A percentile compares a stretch with the other conserved stretches of the same genome.
phyloP scores from a whole-genome alignment of 1,140 invertebrate genomes.

The Drosophila eugracilis region DNA sequence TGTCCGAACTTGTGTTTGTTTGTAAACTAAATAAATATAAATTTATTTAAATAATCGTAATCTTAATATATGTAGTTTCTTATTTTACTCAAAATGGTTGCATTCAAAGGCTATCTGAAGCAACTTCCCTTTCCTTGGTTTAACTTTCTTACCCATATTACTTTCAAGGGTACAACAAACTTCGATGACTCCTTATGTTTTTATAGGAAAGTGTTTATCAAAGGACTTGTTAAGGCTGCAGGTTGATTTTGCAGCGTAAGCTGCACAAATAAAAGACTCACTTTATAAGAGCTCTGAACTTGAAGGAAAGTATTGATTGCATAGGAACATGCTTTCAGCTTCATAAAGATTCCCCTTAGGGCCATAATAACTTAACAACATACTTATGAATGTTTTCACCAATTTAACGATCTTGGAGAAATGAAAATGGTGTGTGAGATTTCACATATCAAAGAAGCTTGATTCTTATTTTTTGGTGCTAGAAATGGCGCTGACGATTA shows the following conservation, averaged over 20 bases:
- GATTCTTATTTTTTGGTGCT: slow-evolving; percentile 23
- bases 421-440: slow-evolving; percentile 48
- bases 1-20: neutral
- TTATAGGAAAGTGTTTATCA: slow-evolving; percentile 14
- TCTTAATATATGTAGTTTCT: too few relatives aligned
- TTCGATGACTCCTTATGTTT: slow-evolving; percentile 10
- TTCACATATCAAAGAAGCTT: slow-evolving; percentile 17
- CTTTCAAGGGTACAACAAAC: slow-evolving; percentile 13
- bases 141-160: neutral
- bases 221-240: slow-evolving; percentile 46
- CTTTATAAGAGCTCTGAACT: slow-evolving; percentile 26
- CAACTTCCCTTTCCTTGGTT: neutral
- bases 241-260: slow-evolving; percentile 57
- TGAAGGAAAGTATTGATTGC: slow-evolving; percentile 13
- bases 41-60: too few relatives aligned
- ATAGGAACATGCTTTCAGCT: neutral
- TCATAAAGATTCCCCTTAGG: neutral
- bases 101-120: too few relatives aligned
- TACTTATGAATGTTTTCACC: slow-evolving; percentile 38
- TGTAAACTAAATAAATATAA: neutral
- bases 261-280: slow-evolving; percentile 59
- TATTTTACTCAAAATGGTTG: neutral
- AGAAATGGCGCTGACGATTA: slow-evolving; percentile 13
- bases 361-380: slow-evolving; percentile 23
- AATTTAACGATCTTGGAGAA: slow-evolving; percentile 28